Evolutionary conservation across 2,888 invertebrate species (phyloP).

Genomic region (Synanthedon tipuliformis): DNA sequence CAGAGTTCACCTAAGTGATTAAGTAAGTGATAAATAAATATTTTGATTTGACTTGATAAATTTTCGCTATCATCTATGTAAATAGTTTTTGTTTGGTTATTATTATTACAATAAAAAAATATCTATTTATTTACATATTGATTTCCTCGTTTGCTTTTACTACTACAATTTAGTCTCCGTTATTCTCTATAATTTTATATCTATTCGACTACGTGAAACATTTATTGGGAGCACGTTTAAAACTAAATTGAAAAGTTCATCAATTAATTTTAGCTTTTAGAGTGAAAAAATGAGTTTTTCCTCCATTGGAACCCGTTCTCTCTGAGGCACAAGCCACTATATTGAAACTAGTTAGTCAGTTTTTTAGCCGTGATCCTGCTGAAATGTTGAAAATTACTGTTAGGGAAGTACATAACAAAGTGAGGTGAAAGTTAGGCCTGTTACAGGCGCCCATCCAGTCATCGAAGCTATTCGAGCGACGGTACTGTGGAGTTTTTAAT

Average conservation of each 20-base stretch:
- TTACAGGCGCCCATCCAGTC: constrained; percentile 43
- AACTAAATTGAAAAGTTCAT: too few species aligned
- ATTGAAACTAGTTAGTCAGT: constrained; percentile 7
- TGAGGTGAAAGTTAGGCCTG: constrained; percentile 58
- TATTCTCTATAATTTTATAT: not conserved
- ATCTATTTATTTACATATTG: too few species aligned
- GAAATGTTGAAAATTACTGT: constrained; percentile 40
- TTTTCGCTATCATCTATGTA: too few species aligned
- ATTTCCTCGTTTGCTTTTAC: too few species aligned
- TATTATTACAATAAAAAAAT: too few species aligned
- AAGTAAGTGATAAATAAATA: too few species aligned
- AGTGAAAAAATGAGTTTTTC: not conserved
- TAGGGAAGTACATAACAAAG: constrained; percentile 48
- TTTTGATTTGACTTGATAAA: too few species aligned
- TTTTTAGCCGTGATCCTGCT: constrained; percentile 30
- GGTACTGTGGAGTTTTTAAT: constrained; percentile 60
- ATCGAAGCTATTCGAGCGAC: constrained; percentile 38
- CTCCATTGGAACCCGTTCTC: not conserved
- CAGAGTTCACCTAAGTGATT: too few species aligned
- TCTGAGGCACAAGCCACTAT: not conserved
- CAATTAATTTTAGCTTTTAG: not conserved
- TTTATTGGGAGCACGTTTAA: too few species aligned
- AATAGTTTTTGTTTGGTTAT: too few species aligned
- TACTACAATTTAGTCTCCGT: not conserved
- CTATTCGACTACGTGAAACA: not conserved